phyloP scores from a whole-genome alignment of 2,888 invertebrate species.

The Frankliniella fusca region DNA sequence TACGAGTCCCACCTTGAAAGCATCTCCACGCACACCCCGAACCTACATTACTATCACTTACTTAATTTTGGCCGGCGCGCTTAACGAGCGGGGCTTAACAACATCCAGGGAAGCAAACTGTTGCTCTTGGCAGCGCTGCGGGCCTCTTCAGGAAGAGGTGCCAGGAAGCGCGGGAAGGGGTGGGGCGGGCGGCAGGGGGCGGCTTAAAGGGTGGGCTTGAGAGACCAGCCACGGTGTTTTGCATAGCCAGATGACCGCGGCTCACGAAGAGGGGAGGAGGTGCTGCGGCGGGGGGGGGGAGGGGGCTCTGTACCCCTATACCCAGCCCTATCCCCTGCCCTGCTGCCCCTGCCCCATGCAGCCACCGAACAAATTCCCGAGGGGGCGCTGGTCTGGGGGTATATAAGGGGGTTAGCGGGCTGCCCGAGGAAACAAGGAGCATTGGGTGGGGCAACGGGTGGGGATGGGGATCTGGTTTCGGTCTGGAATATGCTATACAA shows the following conservation, averaged over 20 bases:
- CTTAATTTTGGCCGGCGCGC: neutral
- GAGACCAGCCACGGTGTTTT: too few species aligned
- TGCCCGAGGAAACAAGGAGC: neutral
- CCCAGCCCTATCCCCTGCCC: too few species aligned
- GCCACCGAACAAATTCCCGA: neutral
- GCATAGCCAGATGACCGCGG: too few species aligned
- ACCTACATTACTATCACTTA: neutral
- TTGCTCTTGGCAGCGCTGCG: neutral
- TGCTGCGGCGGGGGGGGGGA: too few species aligned
- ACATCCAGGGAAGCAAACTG: neutral
- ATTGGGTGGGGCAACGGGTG: neutral
- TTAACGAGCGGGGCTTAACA: neutral
- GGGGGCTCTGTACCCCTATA: too few species aligned
- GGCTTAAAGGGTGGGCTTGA: too few species aligned
- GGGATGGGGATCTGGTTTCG: slow-evolving; percentile 7
- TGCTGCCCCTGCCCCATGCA: too few species aligned
- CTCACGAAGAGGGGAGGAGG: too few species aligned
- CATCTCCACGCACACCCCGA: neutral
- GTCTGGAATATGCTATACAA: slow-evolving; percentile 7
- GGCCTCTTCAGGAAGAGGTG: too few species aligned
- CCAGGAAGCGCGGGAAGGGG: too few species aligned
- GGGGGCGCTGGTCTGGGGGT: neutral
- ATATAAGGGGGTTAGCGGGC: neutral
- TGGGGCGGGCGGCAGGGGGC: too few species aligned
- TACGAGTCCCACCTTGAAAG: neutral